Percentiles rank a stretch among this genome's conserved stretches.
Conservation (phyloP, 2,113 vertebrate species). For the Phrynosoma platyrhinos region DNA sequence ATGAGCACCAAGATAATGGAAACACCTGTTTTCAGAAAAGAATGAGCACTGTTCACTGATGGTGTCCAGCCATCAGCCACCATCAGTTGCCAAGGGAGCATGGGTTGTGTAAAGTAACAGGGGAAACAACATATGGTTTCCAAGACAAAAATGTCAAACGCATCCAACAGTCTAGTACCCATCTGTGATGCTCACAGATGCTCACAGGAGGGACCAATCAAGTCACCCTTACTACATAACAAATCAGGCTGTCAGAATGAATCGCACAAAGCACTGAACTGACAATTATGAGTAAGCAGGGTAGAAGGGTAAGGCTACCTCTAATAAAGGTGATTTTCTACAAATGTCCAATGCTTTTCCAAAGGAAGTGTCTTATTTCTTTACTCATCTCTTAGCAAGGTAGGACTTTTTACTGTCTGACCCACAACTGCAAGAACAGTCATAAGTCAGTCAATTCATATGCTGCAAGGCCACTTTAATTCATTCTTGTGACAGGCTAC, state of each 20-base stretch:
- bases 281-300: neutral
- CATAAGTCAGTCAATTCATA: no score
- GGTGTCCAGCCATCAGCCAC: neutral
- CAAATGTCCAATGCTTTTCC: neutral
- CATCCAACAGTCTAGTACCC: neutral
- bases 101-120: constrained; percentile 5
- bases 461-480: no score
- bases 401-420: neutral
- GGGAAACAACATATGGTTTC: neutral
- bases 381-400: neutral
- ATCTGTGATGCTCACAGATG: constrained; percentile 20
- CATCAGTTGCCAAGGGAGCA: constrained; percentile 27
- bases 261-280: neutral
- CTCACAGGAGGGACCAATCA: neutral
- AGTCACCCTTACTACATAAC: neutral
- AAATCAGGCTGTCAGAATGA: neutral
- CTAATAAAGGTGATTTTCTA: neutral
- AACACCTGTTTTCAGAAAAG: neutral
- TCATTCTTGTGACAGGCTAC: no score
- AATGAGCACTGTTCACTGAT: neutral
- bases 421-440: neutral
- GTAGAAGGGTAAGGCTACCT: neutral
- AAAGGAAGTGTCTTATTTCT: neutral
- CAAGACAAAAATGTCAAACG: neutral
- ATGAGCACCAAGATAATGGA: neutral